A percentile compares a stretch with the other conserved stretches of the same genome.
phyloP scores from a whole-genome alignment of 1,140 invertebrate species.

The Nasonia longicornis region DNA sequence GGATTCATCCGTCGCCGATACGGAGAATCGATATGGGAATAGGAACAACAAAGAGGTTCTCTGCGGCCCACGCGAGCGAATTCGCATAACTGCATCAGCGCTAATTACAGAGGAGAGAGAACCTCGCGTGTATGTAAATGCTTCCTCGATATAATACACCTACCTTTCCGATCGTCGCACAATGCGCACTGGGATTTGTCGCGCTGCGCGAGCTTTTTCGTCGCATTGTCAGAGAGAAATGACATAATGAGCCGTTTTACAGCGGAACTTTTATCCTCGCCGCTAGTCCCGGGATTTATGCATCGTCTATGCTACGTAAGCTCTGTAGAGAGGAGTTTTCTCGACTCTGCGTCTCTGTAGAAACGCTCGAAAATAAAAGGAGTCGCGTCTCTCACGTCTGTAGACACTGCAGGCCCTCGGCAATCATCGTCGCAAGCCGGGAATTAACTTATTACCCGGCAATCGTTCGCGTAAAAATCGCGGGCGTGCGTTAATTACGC shows the following conservation, averaged over 20 bases:
- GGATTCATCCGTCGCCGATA: neutral
- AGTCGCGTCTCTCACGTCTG: neutral
- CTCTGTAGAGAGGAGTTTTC: no score
- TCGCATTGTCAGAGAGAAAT: constrained; percentile 36
- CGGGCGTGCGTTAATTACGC: constrained; percentile 33
- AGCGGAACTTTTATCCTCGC: constrained; percentile 33
- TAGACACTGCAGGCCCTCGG: constrained; percentile 9
- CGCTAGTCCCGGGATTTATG: neutral
- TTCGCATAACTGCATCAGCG: constrained; percentile 16
- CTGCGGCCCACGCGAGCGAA: constrained; percentile 12
- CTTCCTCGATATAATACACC: neutral
- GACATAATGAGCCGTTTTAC: constrained; percentile 45
- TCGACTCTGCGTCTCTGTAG: no score
- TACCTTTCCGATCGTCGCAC: constrained; percentile 1
- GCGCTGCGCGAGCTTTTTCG: neutral
- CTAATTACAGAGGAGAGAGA: constrained; percentile 28
- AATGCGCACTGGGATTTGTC: constrained; percentile 15
- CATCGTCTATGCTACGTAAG: neutral
- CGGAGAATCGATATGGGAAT: neutral
- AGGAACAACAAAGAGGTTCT: constrained; percentile 1
- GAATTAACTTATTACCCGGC: constrained; percentile 40
- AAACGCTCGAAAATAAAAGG: neutral
- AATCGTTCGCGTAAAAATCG: constrained; percentile 12
- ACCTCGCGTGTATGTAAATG: constrained; percentile 26
- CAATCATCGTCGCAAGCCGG: constrained; percentile 16